phyloP scores from a whole-genome alignment of 2,888 invertebrate species.

The Mythimna pallens region DNA sequence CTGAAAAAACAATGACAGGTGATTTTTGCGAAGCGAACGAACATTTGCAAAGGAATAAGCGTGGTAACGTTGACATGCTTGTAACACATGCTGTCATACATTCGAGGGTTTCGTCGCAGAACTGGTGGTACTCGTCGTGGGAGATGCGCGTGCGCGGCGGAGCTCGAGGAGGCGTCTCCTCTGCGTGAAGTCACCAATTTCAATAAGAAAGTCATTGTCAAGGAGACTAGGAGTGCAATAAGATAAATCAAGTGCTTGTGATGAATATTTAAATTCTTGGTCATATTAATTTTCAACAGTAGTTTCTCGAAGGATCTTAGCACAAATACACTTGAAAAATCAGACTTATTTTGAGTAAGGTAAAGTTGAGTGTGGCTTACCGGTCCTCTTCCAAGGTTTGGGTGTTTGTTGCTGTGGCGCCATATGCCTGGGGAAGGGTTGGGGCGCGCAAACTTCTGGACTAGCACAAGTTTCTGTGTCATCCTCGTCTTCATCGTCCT shows the following conservation, averaged over 20 bases:
- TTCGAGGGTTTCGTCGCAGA: constrained; percentile 95
- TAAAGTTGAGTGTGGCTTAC: constrained; percentile 71
- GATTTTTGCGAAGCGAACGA: constrained; percentile 60
- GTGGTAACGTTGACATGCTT: constrained; percentile 75
- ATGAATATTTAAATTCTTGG: constrained; percentile 26
- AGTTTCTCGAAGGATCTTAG: constrained; percentile 11
- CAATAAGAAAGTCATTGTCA: constrained; percentile 60
- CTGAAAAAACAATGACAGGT: constrained; percentile 60
- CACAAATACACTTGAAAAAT: constrained; percentile 12
- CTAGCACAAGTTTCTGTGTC: constrained; percentile 86
- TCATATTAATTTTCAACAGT: constrained; percentile 7
- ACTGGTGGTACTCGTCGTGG: constrained; percentile 95
- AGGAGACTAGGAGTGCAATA: constrained; percentile 73
- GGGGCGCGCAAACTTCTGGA: constrained; percentile 84
- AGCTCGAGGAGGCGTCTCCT: constrained; percentile 82
- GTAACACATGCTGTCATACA: constrained; percentile 90
- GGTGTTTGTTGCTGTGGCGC: constrained; percentile 82
- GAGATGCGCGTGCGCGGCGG: constrained; percentile 91
- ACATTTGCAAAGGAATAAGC: constrained; percentile 76
- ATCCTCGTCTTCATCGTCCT: constrained; percentile 89
- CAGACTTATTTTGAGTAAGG: neutral
- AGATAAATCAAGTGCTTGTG: constrained; percentile 72
- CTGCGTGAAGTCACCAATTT: constrained; percentile 68
- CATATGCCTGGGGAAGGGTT: constrained; percentile 86
- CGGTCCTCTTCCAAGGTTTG: constrained; percentile 89